Percentiles rank a stretch among this genome's conserved stretches.
Conservation (phyloP, 2,113 vertebrate species). For the Cariama cristata region DNA sequence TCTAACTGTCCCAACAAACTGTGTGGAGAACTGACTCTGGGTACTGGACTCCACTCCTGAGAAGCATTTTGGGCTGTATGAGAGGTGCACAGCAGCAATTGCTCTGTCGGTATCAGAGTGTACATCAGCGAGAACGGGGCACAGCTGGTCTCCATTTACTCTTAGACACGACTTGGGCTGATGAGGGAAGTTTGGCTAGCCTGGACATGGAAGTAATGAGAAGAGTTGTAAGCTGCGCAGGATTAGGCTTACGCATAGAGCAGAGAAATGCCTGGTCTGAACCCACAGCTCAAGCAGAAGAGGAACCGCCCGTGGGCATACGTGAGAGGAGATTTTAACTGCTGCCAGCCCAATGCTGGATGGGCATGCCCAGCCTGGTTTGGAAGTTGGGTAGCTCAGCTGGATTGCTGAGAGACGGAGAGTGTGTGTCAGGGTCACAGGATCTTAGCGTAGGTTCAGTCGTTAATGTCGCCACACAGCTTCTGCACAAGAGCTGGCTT, state of each 20-base stretch:
- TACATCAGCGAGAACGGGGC: neutral
- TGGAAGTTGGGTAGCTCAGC: neutral
- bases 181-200: neutral
- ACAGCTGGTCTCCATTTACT: neutral
- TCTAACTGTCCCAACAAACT: neutral
- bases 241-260: neutral
- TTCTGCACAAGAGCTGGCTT: neutral
- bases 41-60: neutral
- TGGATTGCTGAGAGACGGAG: neutral
- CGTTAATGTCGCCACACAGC: neutral
- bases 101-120: too few species aligned
- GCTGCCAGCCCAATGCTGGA: neutral
- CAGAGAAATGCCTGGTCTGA: neutral
- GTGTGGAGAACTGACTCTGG: neutral
- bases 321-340: neutral
- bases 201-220: neutral
- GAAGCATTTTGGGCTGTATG: neutral
- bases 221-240: neutral
- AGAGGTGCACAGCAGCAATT: neutral
- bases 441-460: rapidly evolving
- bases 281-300: neutral
- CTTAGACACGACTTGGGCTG: neutral
- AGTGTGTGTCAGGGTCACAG: rapidly evolving
- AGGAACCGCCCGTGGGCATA: rapidly evolving
- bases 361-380: neutral